Evolutionary conservation across 2,888 invertebrate species (phyloP).

Genomic region (Diadromus collaris): DNA sequence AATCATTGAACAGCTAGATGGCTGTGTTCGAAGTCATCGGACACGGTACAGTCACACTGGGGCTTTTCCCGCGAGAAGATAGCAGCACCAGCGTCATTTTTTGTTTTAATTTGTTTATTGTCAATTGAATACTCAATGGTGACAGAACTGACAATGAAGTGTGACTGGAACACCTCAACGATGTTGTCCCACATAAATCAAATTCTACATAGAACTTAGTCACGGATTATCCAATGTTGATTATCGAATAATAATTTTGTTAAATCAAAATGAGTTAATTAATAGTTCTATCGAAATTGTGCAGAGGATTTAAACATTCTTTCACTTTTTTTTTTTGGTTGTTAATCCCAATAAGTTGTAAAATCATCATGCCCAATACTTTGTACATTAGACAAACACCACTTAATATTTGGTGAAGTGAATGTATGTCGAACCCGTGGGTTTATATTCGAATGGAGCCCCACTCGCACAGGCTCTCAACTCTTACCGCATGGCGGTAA

Average conservation of each 20-base stretch:
- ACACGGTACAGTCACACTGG: constrained; percentile 15
- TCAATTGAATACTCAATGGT: background rate
- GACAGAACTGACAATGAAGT: background rate
- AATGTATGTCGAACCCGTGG: background rate
- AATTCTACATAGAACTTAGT: background rate
- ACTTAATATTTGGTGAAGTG: constrained; percentile 24
- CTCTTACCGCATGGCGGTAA: background rate
- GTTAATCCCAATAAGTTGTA: background rate
- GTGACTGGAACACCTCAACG: background rate
- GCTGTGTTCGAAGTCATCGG: constrained; percentile 52
- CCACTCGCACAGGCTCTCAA: background rate
- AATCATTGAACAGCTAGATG: constrained; percentile 69
- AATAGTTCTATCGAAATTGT: background rate
- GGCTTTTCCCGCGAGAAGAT: background rate
- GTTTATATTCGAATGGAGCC: background rate
- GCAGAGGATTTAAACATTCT: background rate
- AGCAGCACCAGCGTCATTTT: background rate
- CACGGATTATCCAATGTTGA: background rate
- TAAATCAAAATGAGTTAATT: background rate
- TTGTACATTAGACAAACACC: background rate
- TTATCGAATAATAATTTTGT: constrained; percentile 4
- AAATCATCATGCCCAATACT: background rate
- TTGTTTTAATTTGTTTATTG: constrained; percentile 4
- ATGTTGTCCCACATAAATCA: background rate
- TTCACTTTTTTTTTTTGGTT: background rate